Base-by-base conservation (phyloP, 1,140 invertebrate genomes). In the Tigriopus japonicus region DNA sequence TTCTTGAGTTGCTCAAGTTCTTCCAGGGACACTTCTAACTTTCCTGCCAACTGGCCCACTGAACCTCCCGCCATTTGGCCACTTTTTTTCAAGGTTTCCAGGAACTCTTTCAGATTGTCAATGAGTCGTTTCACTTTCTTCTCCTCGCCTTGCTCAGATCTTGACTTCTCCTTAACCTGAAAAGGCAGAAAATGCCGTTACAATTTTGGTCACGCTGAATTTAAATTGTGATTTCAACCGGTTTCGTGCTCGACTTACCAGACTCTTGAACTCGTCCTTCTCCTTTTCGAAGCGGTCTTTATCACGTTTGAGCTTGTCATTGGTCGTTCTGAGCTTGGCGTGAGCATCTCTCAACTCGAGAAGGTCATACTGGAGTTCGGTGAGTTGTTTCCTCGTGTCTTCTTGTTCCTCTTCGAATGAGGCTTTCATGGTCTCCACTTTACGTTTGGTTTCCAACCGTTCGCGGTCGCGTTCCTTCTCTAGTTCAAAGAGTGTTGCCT, bases 391-490 rank as follows among this genome's bases (percentile, higher is more conserved):
- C 67, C 83, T 85, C 53, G 82, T 85, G 69, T 91, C 87, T 53
- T 87, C 83, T 66, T 87, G 86, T 68, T 94, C 88, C 72, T 90
- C 86, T 66, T 92, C 88, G 12, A 81, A 80, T 10, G 81, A 75
- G 67, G 81, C 82, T 70, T 89, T 88, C 55, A 87, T 72, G 67
- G 90, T 86, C 60, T 92, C 86, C 63, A 85, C 75, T 67, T 85
- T 82, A 63, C 87, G 78, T 71, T 87, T 88, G 64, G 82, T 81
- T 69, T 91, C 87, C 62, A 89, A 71, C 55, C 85, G 78, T 68
- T 93, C 88, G 68, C 89, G 86, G 67, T 91, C 87, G 62, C 86
- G 75, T 74, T 91, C 87, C 56, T 85, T 75, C 72, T 92, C 87
- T 45, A 86, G 78, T 79, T 84, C 66, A 49, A 73, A 61, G 24